A percentile compares a stretch with the other conserved stretches of the same genome.
Conservation (phyloP, 2,113 vertebrate genomes). For the Hystrix brachyura region DNA sequence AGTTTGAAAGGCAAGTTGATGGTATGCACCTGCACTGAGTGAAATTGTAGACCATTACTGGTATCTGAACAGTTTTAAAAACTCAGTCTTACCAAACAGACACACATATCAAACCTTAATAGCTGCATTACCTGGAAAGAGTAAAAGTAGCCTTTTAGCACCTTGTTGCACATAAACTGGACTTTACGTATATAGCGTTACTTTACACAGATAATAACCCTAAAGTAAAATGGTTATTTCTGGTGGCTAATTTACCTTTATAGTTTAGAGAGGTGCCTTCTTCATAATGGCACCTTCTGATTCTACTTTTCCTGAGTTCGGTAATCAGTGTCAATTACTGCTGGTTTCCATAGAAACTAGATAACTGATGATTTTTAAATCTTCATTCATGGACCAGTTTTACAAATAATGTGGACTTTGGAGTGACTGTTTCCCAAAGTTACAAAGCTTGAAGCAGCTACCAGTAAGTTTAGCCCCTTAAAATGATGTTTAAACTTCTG, state of each 20-base stretch:
- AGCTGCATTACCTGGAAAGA: conserved; percentile 77
- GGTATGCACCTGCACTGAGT: neutral
- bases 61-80: conserved; percentile 78
- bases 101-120: conserved; percentile 57
- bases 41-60: conserved; percentile 75
- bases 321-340: conserved; percentile 89
- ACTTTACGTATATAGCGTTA: conserved; percentile 76
- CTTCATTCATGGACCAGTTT: conserved; percentile 89
- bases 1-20: conserved; percentile 61
- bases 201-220: conserved; percentile 68
- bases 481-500: conserved; percentile 47
- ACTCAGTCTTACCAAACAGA: conserved; percentile 75
- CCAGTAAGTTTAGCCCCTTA: conserved; percentile 67
- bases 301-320: conserved; percentile 86
- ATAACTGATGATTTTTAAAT: conserved; percentile 87
- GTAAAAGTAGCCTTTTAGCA: conserved; percentile 72
- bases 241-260: conserved; percentile 83
- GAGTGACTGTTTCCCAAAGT: conserved; percentile 75
- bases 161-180: conserved; percentile 55
- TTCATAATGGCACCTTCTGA: conserved; percentile 87
- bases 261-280: conserved; percentile 80
- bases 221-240: conserved; percentile 78
- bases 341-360: conserved; percentile 87
- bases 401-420: conserved; percentile 82
- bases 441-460: conserved; percentile 38